Evolutionary conservation across 2,113 vertebrate species (phyloP), one percentile per base, ranked within the genome.

Genomic region (Alosa alosa): DNA sequence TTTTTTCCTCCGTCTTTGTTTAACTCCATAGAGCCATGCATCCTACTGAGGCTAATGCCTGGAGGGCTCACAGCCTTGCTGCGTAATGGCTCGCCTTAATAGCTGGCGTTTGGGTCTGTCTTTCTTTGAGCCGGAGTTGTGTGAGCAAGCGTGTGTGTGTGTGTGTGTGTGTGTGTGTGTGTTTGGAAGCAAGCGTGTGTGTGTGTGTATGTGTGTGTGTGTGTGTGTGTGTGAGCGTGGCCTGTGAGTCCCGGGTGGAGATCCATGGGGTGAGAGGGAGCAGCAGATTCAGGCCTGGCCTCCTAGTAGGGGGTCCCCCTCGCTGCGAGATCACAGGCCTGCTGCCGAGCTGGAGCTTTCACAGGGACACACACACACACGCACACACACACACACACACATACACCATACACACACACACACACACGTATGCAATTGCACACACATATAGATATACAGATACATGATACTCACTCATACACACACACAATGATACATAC

Each of bases 241-340:
- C 93, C 92, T 95, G 90, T 94, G 88, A 90, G 91, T 81, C 87
- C 64, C 64, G n/a, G 64, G 64, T 75, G 82, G 92, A 94, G 93
- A 90, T 84, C 9, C 25, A 4, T 44, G 41, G 82, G 91, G 91
- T 86, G 83, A 93, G 92, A 94, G 92, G 93, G 95, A 94, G 94
- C 91, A 94, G 94, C 94, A 94, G 92, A 96, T 95, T 93, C 93
- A 90, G 95, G 96, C 89, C 96, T 95, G 94, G 95, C 95, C 94
- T 96, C 95, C 22, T 95, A 47, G 94, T 88, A n/a, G 97, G 96
- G 95, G 94, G 92, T 93, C 94, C 94, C 95, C 94, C 95, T 95
- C 94, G 94, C 93, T 92, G 93, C 92, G 91, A 92, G 93, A 94
- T 96, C 96, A 93, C 96, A 95, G 95, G 95, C 94, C 95, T 94